phyloP scores from a whole-genome alignment of 2,113 vertebrate genomes.

The Ancistrus triradiatus region DNA sequence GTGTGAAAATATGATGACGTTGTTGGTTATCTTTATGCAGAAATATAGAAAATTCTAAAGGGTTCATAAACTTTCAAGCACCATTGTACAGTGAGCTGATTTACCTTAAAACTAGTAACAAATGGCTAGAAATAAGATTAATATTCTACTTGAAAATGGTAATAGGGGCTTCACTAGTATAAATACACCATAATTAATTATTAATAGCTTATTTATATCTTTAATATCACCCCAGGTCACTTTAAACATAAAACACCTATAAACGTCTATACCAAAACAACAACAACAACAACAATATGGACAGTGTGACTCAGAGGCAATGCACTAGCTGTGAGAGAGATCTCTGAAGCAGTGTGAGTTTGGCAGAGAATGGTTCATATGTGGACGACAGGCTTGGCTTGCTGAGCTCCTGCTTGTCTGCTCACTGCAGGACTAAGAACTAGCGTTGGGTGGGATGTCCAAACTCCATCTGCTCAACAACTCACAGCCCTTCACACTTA shows the following conservation, averaged over 20 bases:
- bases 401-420: constrained; percentile 43
- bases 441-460: constrained; percentile 43
- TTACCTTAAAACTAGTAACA: neutral
- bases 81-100: too few species aligned
- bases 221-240: too few species aligned
- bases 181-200: too few species aligned
- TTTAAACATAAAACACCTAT: neutral
- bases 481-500: constrained; percentile 23
- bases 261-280: constrained; percentile 14
- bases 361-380: constrained; percentile 49
- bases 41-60: too few species aligned
- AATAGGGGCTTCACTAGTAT: too few species aligned
- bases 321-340: constrained; percentile 58
- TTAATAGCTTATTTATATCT: too few species aligned
- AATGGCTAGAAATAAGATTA: too few species aligned
- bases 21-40: too few species aligned
- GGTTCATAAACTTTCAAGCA: too few species aligned
- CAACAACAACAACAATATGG: constrained; percentile 30
- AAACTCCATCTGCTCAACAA: constrained; percentile 47
- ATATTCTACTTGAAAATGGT: too few species aligned
- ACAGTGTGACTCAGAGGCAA: constrained; percentile 53
- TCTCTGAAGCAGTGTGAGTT: constrained; percentile 58
- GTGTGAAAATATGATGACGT: too few species aligned
- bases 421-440: constrained; percentile 47
- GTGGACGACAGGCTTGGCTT: constrained; percentile 51